Evolutionary conservation across 2,888 invertebrate species (phyloP).

Genomic region (Machimus atricapillus): DNA sequence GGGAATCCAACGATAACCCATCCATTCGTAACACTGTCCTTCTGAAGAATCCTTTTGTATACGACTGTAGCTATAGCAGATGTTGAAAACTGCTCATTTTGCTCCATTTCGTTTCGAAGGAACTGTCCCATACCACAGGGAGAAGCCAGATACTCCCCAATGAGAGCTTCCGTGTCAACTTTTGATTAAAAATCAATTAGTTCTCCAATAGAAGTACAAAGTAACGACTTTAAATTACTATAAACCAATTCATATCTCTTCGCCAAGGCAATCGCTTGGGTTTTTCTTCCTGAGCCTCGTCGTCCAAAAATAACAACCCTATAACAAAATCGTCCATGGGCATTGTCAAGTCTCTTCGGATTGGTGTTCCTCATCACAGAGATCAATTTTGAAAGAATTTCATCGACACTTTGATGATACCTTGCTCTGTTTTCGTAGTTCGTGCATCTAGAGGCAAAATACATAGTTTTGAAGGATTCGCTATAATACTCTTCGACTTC

Average conservation of each 20-base stretch:
- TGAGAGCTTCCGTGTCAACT: slow-evolving; percentile 64
- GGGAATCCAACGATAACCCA: slow-evolving; percentile 70
- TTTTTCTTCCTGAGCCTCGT: slow-evolving; percentile 66
- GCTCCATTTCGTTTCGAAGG: slow-evolving; percentile 51
- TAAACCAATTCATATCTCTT: slow-evolving; percentile 64
- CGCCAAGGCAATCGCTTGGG: slow-evolving; percentile 64
- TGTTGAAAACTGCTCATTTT: slow-evolving; percentile 50
- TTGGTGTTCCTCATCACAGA: slow-evolving; percentile 41
- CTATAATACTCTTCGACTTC: slow-evolving; percentile 41
- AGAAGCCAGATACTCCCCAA: slow-evolving; percentile 59
- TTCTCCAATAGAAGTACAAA: not conserved
- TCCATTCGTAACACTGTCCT: slow-evolving; percentile 66
- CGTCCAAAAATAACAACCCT: slow-evolving; percentile 67
- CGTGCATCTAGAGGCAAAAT: not conserved
- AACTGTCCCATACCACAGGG: slow-evolving; percentile 47
- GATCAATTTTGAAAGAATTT: not conserved
- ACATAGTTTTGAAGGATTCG: slow-evolving; percentile 13
- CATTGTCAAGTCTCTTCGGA: not conserved
- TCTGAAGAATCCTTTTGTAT: slow-evolving; percentile 54
- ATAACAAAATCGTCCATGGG: slow-evolving; percentile 53
- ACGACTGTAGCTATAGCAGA: slow-evolving; percentile 54
- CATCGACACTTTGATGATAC: not conserved
- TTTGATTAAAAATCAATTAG: not conserved
- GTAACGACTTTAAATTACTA: slow-evolving; percentile 53
- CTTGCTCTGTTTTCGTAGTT: not conserved